phyloP scores from a whole-genome alignment of 2,113 vertebrate species.

The zebrafish (Danio rerio) region DNA sequence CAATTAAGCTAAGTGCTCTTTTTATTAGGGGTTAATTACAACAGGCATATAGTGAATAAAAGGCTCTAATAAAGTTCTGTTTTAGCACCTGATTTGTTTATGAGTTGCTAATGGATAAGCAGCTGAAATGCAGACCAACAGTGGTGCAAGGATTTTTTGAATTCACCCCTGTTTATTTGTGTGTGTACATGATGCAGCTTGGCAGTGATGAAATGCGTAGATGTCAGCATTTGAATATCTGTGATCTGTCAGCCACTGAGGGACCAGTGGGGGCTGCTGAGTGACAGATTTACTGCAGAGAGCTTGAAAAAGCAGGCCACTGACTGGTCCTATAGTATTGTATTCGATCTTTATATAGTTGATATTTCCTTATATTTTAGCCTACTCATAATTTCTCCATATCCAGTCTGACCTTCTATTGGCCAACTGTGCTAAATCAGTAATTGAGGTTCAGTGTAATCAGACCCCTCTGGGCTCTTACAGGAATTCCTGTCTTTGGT shows the following conservation, averaged over 20 bases:
- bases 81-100: neutral
- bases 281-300: constrained; percentile 10
- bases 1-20: neutral
- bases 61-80: neutral
- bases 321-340: neutral
- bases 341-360: neutral
- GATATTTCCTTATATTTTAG: neutral
- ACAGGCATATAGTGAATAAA: neutral
- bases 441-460: constrained; percentile 55
- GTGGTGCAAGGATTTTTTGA: neutral
- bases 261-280: neutral
- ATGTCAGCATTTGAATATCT: constrained; percentile 26
- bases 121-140: neutral
- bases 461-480: constrained; percentile 41
- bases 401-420: neutral
- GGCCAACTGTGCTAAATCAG: constrained; percentile 38
- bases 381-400: neutral
- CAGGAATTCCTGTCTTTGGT: neutral
- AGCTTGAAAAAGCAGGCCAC: neutral
- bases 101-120: neutral
- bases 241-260: constrained; percentile 22
- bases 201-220: constrained; percentile 31
- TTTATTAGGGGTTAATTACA: neutral
- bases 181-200: constrained; percentile 11
- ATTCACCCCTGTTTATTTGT: neutral